Evolutionary conservation across 2,113 vertebrate genomes (phyloP).

Genomic region (Osmerus mordax): DNA sequence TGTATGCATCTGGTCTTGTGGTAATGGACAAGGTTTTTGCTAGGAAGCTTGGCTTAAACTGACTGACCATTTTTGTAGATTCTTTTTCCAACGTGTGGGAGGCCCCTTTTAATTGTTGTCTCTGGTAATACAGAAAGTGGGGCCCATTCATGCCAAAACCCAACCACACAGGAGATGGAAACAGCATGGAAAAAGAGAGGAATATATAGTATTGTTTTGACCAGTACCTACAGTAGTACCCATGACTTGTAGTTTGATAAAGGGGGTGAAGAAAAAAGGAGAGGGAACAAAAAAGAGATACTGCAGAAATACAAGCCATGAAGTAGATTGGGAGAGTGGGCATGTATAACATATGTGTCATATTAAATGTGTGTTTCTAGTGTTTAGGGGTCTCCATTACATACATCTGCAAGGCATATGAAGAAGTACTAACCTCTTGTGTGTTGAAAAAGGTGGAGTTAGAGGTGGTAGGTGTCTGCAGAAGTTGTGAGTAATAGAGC

Average conservation of each 20-base stretch:
- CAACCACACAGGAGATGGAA: constrained; percentile 24
- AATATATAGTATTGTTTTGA: neutral
- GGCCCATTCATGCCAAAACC: constrained; percentile 5
- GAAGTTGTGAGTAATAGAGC: neutral
- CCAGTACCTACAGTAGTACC: neutral
- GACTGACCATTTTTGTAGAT: too few relatives aligned
- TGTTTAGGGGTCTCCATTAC: constrained; percentile 18
- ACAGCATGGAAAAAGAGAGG: constrained; percentile 17
- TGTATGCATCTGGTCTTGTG: too few relatives aligned
- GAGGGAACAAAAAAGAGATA: neutral
- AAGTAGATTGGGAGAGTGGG: neutral
- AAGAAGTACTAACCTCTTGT: constrained; percentile 16
- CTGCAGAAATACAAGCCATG: neutral
- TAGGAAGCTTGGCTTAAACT: too few relatives aligned
- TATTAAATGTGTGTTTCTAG: constrained; percentile 37
- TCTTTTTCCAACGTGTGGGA: neutral
- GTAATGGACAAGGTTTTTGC: too few relatives aligned
- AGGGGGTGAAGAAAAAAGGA: neutral
- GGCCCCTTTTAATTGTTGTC: constrained; percentile 2
- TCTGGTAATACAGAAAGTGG: neutral
- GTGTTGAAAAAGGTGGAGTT: neutral
- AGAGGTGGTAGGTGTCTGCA: neutral
- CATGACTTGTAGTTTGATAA: neutral
- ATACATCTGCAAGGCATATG: constrained; percentile 50
- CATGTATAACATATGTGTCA: constrained; percentile 21